Evolutionary conservation across 2,797 vertebrate species (phyloP).

Genomic region (Telmatherina bonti): DNA sequence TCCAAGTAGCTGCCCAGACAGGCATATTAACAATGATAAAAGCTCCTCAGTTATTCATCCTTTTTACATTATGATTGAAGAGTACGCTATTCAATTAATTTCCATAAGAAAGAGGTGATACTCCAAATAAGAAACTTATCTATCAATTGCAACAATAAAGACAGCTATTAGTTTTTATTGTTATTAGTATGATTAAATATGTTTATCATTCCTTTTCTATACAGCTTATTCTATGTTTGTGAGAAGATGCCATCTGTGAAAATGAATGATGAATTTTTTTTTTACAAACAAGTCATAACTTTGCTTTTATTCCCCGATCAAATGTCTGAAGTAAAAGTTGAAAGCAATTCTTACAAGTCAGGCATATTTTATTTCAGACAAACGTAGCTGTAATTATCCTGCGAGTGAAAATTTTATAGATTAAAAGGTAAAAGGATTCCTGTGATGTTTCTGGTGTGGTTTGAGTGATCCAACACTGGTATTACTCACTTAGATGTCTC

Average conservation of each 20-base stretch:
- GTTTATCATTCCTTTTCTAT: background rate
- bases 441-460: slow-evolving; percentile 37
- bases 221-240: background rate
- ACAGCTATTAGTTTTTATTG: background rate
- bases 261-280: background rate
- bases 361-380: background rate
- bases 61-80: background rate
- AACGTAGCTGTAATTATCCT: slow-evolving; percentile 39
- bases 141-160: background rate
- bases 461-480: slow-evolving; percentile 20
- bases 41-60: background rate
- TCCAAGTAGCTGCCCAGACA: background rate
- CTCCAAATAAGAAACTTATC: background rate
- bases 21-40: background rate
- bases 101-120: background rate
- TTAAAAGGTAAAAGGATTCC: slow-evolving; percentile 30
- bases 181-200: background rate
- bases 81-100: background rate
- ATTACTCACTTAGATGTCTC: slow-evolving; percentile 7
- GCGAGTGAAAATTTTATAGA: slow-evolving; percentile 31
- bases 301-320: background rate
- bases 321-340: background rate
- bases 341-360: background rate
- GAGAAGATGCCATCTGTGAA: background rate
- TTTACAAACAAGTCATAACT: background rate